Conservation (phyloP, 2,113 vertebrate species). For the Centropristis striata region DNA sequence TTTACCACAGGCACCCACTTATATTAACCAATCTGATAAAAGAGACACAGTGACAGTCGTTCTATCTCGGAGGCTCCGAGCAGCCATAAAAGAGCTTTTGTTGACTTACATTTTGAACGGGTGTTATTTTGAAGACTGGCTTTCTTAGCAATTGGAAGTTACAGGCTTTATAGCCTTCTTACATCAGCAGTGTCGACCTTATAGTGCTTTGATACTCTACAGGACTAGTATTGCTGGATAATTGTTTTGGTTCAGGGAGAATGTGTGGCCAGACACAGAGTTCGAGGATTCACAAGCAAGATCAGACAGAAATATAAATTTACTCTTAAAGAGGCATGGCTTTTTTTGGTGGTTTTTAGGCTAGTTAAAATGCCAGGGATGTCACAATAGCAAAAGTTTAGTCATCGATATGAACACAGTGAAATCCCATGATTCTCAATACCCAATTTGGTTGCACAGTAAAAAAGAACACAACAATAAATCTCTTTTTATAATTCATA, state of each 20-base stretch:
- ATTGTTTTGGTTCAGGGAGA: constrained; percentile 43
- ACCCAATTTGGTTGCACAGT: too few species aligned
- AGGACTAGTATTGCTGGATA: constrained; percentile 24
- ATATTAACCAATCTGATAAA: constrained; percentile 72
- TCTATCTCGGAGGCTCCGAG: constrained; percentile 50
- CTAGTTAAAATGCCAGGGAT: neutral
- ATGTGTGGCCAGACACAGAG: neutral
- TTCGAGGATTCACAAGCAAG: constrained; percentile 10
- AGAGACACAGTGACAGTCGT: constrained; percentile 44
- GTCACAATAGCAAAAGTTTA: too few species aligned
- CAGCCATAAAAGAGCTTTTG: constrained; percentile 58
- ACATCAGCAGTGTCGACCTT: constrained; percentile 48
- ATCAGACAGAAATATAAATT: constrained; percentile 30
- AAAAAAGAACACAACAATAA: too few species aligned
- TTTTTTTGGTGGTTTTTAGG: too few species aligned
- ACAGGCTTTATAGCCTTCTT: constrained; percentile 43
- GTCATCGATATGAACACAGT: too few species aligned
- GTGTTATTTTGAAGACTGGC: constrained; percentile 32
- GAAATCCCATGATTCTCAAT: too few species aligned
- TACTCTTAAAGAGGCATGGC: neutral
- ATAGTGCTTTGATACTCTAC: constrained; percentile 30
- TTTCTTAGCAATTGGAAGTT: constrained; percentile 40
- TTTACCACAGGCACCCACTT: constrained; percentile 64
- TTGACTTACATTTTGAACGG: constrained; percentile 53
- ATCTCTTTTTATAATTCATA: too few species aligned